phyloP scores from a whole-genome alignment of 1,140 invertebrate species.

The Armadillidium nasatum region DNA sequence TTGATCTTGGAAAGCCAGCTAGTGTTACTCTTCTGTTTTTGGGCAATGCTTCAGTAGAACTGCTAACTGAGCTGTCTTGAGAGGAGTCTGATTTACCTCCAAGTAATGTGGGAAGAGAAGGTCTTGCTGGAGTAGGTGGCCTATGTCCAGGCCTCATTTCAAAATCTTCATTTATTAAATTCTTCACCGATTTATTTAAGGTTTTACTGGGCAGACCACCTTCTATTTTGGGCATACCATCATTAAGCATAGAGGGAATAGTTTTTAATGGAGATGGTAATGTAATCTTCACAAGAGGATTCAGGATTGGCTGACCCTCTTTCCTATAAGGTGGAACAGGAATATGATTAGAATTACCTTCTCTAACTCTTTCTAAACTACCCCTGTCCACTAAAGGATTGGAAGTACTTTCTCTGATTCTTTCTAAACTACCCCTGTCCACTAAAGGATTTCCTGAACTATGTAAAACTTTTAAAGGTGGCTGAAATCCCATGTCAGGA shows the following conservation, averaged over 20 bases:
- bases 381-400: too few relatives aligned
- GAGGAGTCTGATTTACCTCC: slow-evolving; percentile 25
- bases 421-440: too few relatives aligned
- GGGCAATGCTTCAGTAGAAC: slow-evolving; percentile 13
- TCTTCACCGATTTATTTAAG: slow-evolving; percentile 29
- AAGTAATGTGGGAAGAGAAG: slow-evolving; percentile 33
- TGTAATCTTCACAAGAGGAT: not conserved
- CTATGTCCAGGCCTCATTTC: slow-evolving; percentile 27
- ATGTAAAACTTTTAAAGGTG: not conserved
- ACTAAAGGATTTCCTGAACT: not conserved
- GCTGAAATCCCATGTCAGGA: not conserved
- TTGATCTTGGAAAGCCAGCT: not conserved
- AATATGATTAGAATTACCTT: too few relatives aligned
- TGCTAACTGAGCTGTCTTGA: slow-evolving; percentile 24
- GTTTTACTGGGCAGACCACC: slow-evolving; percentile 16
- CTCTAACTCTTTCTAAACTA: too few relatives aligned
- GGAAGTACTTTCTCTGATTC: too few relatives aligned
- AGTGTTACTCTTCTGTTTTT: slow-evolving; percentile 20
- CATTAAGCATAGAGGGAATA: not conserved
- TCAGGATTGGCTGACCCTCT: not conserved
- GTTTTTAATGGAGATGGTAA: not conserved
- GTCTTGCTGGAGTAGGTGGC: slow-evolving; percentile 35
- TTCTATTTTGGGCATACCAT: slow-evolving; percentile 30
- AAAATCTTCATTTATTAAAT: slow-evolving; percentile 28
- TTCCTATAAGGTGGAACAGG: too few relatives aligned